phyloP scores from a whole-genome alignment of 1,140 invertebrate species.

The Drosophila erecta region DNA sequence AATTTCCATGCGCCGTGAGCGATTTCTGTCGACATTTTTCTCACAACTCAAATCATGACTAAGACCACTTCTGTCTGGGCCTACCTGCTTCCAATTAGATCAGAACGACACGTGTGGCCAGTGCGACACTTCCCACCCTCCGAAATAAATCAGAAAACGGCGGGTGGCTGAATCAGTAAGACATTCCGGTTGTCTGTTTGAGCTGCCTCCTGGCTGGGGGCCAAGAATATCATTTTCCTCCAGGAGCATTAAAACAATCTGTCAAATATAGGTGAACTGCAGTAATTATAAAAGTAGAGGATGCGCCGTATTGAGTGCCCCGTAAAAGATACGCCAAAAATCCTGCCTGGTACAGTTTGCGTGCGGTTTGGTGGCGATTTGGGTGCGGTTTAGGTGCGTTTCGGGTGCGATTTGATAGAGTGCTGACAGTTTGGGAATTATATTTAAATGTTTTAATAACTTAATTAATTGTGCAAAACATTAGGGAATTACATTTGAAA shows the following conservation, averaged over 20 bases:
- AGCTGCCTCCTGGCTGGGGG: slow-evolving; percentile 1
- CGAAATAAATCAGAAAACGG: slow-evolving; percentile 44
- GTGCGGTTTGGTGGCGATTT: no score
- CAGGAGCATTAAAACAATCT: slow-evolving; percentile 4
- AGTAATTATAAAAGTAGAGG: no score
- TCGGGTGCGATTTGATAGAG: no score
- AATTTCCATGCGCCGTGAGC: slow-evolving; percentile 73
- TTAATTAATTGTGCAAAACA: no score
- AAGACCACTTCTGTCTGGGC: slow-evolving; percentile 43
- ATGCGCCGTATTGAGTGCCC: no score
- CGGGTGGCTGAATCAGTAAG: slow-evolving; percentile 30
- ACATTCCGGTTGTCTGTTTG: slow-evolving; percentile 1
- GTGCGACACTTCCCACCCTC: slow-evolving; percentile 19
- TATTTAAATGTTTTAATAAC: no score
- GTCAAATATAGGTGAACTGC: no score
- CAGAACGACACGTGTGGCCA: slow-evolving; percentile 60
- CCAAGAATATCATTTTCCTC: slow-evolving; percentile 13
- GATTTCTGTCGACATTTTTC: slow-evolving; percentile 46
- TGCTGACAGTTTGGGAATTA: no score
- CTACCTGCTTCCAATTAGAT: slow-evolving; percentile 62
- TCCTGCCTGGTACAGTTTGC: no score
- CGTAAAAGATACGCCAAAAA: no score
- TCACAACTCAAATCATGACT: slow-evolving; percentile 56
- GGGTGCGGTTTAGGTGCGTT: no score
- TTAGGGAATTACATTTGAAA: no score